Evolutionary conservation across 1,140 invertebrate genomes (phyloP).

Genomic region (Papilio glaucus): DNA sequence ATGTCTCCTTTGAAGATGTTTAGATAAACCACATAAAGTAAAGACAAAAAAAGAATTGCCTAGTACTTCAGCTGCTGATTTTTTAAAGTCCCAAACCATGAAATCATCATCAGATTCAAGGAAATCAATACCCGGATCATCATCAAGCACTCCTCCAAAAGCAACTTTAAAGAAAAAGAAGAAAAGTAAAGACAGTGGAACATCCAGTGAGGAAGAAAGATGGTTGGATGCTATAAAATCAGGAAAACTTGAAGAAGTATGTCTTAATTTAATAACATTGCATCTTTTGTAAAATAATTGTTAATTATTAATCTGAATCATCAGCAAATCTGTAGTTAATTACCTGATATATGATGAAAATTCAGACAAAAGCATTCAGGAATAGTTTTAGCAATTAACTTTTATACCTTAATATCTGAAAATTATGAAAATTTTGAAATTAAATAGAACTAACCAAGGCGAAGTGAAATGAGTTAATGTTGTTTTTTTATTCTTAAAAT

Average conservation of each 20-base stretch:
- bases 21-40: conserved; percentile 83
- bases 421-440: too few relatives aligned
- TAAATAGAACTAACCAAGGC: too few relatives aligned
- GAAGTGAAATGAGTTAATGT: too few relatives aligned
- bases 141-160: conserved; percentile 79
- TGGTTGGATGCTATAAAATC: conserved; percentile 98
- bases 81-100: conserved; percentile 75
- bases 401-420: too few relatives aligned
- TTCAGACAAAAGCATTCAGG: too few relatives aligned
- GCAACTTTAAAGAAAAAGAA: conserved; percentile 85
- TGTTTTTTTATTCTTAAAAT: too few relatives aligned
- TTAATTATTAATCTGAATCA: too few relatives aligned
- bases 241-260: conserved; percentile 94
- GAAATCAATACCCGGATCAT: conserved; percentile 70
- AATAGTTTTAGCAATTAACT: too few relatives aligned
- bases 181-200: conserved; percentile 88
- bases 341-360: too few relatives aligned
- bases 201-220: conserved; percentile 95
- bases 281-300: too few relatives aligned
- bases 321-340: too few relatives aligned
- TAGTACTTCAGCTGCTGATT: conserved; percentile 78
- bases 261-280: conserved; percentile 12
- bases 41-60: conserved; percentile 81
- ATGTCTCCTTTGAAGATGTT: conserved; percentile 78
- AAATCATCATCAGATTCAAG: conserved; percentile 71